Evolutionary conservation across 1,140 invertebrate species (phyloP), one percentile per base, ranked within the genome.

Genomic region (Bradynema listronoti): DNA sequence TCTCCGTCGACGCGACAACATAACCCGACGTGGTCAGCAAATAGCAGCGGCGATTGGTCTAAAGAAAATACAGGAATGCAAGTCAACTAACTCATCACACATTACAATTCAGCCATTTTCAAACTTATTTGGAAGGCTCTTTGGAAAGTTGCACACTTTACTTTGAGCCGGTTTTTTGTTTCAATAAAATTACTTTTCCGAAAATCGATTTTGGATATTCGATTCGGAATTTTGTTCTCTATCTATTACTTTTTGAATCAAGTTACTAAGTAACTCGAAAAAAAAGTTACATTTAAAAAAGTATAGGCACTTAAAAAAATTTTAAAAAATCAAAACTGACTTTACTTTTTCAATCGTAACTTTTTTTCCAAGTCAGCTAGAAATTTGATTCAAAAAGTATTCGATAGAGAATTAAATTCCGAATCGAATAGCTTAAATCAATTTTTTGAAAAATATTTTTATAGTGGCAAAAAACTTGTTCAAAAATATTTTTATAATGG

Each of bases 51-150:
- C 5, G 27, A 33, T 49, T 54, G 16, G 46, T 14, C 49, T 49
- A 34, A 30, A 61, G 50, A 43, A 39, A 58, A 9, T 54, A 60
- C 29, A 30, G n/a, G 27, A 25, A 33, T 58, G 6, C n/a, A n/a
- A 16, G 32, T 41, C 16, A 14, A 49, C 16, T 42, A 45, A 16
- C n/a, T n/a, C 11, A 42, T 16, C 14, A 11, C 14, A n/a, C 1
- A 32, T 11, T 24, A n/a, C n/a, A 24, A 45, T 50, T 14, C 1
- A 27, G 51, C 22, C 1, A 53, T 22, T 50, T 56, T 19, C 11
- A 11, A 39, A 39, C 36, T 19, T 19, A 19, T 11, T 39, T n/a
- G n/a, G n/a, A 39, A 39, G 19, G 11, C 36, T 19, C 19, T 39
- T 39, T 19, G 11, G 11, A 11, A 39, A 39, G 11, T 11, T 39